Evolutionary conservation across 2,797 vertebrate genomes (phyloP), one percentile per base, ranked within the genome.

Genomic region (Danio aesculapii): DNA sequence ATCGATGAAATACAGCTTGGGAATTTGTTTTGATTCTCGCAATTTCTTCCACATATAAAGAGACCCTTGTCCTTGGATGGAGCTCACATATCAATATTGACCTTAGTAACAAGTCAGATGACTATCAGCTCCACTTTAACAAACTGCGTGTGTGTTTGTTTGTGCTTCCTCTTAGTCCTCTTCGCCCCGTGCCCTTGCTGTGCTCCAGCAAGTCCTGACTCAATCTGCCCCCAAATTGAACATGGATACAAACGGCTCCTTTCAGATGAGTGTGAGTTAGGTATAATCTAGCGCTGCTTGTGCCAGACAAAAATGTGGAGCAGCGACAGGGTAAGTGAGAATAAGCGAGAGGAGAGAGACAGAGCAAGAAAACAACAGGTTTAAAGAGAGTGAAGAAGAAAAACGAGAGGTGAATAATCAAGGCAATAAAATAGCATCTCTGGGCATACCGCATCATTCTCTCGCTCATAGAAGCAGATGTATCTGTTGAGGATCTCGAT

Each of bases 401-500:
- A 50, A 21, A 9, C 4, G 46, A 63, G 13, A 63, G 53, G 64
- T 16, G 50, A 55, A 68, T 1, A 41, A 59, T 43, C 16, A 13
- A 68, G 43, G 17, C 30, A 30, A 8, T 53, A 62, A 16, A 43
- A 68, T 43, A 19, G 13, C 17, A n/a, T 44, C 8, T 41, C 5
- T 30, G 8, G 58, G 64, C 91, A 5, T 93, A 99, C 98, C 91
- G 96, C 96, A 44, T 99, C 98, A 10, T 98, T 99, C 91, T 99
- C 98, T 77, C 98, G 94, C 90, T 99, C 97, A 44, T 99, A 99
- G 92, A 99, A 99, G 91, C 97, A 99, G 90, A 99, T 95, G 16
- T 99, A 99, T 96, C 97, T 93, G 92, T 99, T 99, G 86, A 99
- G 96, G 90, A 99, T 99, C 92, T 99, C 98, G 83, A 98, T 99